Percentiles rank a stretch among this genome's conserved stretches.
These are phyloP conservation scores for Oegoconia quadripuncta DNA, from an alignment of 2,888 invertebrate genomes.

Conservation along the genomic window DNA sequence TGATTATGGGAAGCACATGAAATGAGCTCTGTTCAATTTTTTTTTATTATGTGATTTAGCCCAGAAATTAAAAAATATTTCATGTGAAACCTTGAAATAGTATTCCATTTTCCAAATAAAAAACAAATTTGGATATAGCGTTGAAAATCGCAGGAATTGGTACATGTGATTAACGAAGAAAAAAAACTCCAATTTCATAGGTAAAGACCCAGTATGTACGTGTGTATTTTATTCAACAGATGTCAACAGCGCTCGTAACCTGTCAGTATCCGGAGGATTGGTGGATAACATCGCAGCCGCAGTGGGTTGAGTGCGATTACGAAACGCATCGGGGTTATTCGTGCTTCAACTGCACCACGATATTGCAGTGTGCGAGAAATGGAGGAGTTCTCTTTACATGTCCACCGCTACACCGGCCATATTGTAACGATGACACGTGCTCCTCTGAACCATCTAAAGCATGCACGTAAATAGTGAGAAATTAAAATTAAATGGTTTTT, in stretches of 20 bases:
- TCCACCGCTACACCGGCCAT: conserved; percentile 10
- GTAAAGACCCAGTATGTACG: no score
- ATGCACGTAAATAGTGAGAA: conserved; percentile 13
- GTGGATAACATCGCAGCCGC: conserved; percentile 13
- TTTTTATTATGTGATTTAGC: no score
- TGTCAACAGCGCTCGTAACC: background rate
- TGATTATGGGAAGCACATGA: no score
- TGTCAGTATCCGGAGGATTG: conserved; percentile 6
- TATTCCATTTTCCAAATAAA: no score
- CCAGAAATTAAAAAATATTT: no score
- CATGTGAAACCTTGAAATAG: no score
- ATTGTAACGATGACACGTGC: conserved; percentile 18
- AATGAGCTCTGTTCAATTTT: no score
- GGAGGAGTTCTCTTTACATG: conserved; percentile 20
- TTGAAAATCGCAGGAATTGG: no score
- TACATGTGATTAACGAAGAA: no score
- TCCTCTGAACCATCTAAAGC: conserved; percentile 6
- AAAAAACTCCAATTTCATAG: no score
- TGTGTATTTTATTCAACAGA: no score
- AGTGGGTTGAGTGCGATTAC: conserved; percentile 19
- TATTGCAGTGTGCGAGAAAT: conserved; percentile 15
- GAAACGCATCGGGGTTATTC: conserved; percentile 10
- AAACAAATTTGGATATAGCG: no score
- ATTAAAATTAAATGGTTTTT: background rate
- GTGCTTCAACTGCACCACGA: conserved; percentile 18